These are phyloP conservation scores for Lateolabrax maculatus DNA, from an alignment of 2,797 vertebrate species.

Conservation along the genomic window DNA sequence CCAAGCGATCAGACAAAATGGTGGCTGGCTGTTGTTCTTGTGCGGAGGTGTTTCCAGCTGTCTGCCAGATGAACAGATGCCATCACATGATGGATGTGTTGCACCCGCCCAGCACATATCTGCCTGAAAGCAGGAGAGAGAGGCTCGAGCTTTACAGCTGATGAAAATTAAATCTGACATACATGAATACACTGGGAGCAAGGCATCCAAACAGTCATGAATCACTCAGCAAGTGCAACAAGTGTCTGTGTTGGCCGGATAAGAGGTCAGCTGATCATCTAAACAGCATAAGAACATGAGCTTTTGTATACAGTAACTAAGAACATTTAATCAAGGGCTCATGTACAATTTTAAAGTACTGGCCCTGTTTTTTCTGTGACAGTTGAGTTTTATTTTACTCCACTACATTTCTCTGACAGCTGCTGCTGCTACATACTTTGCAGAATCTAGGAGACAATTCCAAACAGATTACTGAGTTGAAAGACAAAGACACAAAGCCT, in stretches of 20 bases:
- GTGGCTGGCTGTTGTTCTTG: background rate
- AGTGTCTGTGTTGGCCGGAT: background rate
- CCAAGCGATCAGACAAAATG: conserved; percentile 36
- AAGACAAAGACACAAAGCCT: background rate
- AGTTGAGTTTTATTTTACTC: background rate
- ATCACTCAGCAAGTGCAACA: conserved; percentile 21
- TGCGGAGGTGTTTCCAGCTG: conserved; percentile 38
- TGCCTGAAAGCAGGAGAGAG: conserved; percentile 45
- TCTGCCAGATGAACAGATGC: conserved; percentile 60
- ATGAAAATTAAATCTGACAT: conserved; percentile 54
- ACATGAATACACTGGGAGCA: conserved; percentile 28
- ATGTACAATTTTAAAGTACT: background rate
- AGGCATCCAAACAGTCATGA: conserved; percentile 37
- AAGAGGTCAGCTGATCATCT: conserved; percentile 18
- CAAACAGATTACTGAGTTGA: no score
- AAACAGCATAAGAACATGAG: background rate
- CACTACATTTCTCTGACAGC: background rate
- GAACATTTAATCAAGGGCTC: background rate
- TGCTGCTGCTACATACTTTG: background rate
- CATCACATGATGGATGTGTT: conserved; percentile 41
- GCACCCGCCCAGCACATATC: conserved; percentile 24
- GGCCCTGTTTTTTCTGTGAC: background rate
- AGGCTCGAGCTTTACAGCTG: conserved; percentile 25
- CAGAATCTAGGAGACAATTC: background rate
- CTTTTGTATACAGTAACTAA: background rate